These are phyloP conservation scores for Antheraea yamamai DNA, from an alignment of 2,888 invertebrate genomes.

Conservation along the genomic window DNA sequence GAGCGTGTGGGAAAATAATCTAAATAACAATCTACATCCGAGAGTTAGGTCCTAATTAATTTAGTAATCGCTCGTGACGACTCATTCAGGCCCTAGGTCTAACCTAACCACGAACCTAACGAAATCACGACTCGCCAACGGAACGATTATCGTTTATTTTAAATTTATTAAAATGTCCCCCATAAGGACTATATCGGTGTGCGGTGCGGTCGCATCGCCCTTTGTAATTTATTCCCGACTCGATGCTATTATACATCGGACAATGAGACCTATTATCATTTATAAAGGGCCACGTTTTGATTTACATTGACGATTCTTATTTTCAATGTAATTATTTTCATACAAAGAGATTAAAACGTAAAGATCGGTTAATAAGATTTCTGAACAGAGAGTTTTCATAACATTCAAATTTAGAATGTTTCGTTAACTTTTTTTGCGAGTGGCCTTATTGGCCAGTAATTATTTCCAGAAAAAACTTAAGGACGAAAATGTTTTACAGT, in stretches of 20 bases:
- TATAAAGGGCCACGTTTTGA: constrained; percentile 59
- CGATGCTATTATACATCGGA: constrained; percentile 61
- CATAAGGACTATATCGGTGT: constrained; percentile 79
- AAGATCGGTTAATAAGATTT: neutral
- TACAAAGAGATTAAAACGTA: neutral
- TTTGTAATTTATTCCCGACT: constrained; percentile 78
- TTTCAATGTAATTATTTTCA: neutral
- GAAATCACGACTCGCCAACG: constrained; percentile 80
- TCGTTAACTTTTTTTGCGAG: no score
- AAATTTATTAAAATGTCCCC: constrained; percentile 83
- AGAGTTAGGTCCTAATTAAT: constrained; percentile 80
- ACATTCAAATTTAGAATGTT: no score
- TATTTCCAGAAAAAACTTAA: no score
- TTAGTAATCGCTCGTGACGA: constrained; percentile 82
- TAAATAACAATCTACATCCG: constrained; percentile 75
- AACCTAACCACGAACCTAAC: constrained; percentile 78
- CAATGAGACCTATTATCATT: constrained; percentile 73
- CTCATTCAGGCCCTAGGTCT: constrained; percentile 72
- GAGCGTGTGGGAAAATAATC: constrained; percentile 82
- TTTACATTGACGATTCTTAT: constrained; percentile 34
- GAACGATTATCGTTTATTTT: constrained; percentile 81
- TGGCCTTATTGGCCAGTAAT: no score
- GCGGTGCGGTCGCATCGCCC: constrained; percentile 77
- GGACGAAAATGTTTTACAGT: no score
- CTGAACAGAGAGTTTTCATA: neutral